These are phyloP conservation scores for Mesoligia furuncula DNA, from an alignment of 2,888 invertebrate species.

Conservation along the genomic window DNA sequence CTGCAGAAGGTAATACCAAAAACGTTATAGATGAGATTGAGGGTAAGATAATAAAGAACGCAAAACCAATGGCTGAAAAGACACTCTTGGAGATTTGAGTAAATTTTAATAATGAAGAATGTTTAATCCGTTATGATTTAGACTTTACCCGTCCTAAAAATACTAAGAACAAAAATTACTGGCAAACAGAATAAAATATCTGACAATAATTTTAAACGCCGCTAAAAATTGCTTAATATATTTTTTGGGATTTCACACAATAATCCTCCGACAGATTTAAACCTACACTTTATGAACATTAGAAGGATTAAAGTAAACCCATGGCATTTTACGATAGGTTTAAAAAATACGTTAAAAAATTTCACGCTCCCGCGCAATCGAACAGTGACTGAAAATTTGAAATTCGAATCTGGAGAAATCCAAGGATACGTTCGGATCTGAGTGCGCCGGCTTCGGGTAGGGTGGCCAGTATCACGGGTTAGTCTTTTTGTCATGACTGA, in stretches of 20 bases:
- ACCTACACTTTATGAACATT: conserved; percentile 55
- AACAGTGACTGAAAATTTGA: conserved; percentile 88
- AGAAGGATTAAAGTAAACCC: conserved; percentile 55
- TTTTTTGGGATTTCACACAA: conserved; percentile 40
- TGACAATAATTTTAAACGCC: conserved; percentile 28
- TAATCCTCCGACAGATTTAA: conserved; percentile 51
- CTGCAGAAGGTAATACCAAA: neutral
- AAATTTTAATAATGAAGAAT: neutral
- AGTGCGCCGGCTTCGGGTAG: conserved; percentile 67
- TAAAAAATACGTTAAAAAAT: conserved; percentile 66
- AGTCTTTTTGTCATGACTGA: conserved; percentile 51
- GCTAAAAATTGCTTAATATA: conserved; percentile 36
- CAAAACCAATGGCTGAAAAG: neutral
- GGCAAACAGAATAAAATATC: conserved; percentile 29
- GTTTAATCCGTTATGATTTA: conserved; percentile 14
- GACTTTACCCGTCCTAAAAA: neutral
- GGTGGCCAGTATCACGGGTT: conserved; percentile 56
- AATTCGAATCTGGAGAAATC: conserved; percentile 87
- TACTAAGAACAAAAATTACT: conserved; percentile 25
- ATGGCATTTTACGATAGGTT: conserved; percentile 55
- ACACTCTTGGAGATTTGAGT: neutral
- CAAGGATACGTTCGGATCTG: conserved; percentile 77
- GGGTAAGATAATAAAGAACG: neutral
- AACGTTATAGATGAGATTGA: neutral
- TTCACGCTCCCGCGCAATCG: conserved; percentile 82